Evolutionary conservation across 2,797 vertebrate species (phyloP), one percentile per base, ranked within the genome.

Genomic region (Sebastes hubbsi): DNA sequence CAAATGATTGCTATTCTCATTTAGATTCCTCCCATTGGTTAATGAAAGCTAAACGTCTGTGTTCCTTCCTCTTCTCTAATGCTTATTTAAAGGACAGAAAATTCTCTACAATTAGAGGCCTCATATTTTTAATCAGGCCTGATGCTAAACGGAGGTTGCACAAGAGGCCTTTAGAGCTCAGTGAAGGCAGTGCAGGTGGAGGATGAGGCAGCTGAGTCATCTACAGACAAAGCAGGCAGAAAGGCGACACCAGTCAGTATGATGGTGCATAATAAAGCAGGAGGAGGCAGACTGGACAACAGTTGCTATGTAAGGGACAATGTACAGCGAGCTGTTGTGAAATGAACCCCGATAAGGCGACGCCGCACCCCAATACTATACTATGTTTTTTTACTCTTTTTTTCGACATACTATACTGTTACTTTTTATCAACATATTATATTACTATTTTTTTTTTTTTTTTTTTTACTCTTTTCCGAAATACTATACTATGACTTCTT

Each of bases 121-220:
- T 69, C 58, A 36, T 13, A 58, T 58, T 85, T 27, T 73, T 81
- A 72, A 88, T 75, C 68, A 72, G 46, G 49, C 59, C 72, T 58
- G 71, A 85, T 84, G 42, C 30, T 25, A 68, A 30, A 54, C 4
- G 18, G 36, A 78, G 76, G 46, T 64, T 63, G 69, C 46, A 68
- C 71, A 61, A 63, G 9, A 77, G 61, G 70, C 68, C 76, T 56
- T 81, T 78, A 68, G 77, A 76, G 81, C 72, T 56, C 59, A 29
- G 66, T 8, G 38, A 72, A 68, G 56, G 64, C 69, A 52, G 66
- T 3, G 59, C 27, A 73, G 75, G 66, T 64, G 66, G 73, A 75
- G 69, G 61, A 56, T 64, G 70, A 60, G 18, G 46, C 32, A 0
- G 67, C 83, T 64, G 91, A 92, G 68, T 92, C 92, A 92, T 86